Evolutionary conservation across 2,113 vertebrate genomes (phyloP).

Genomic region (Grallaria varia): DNA sequence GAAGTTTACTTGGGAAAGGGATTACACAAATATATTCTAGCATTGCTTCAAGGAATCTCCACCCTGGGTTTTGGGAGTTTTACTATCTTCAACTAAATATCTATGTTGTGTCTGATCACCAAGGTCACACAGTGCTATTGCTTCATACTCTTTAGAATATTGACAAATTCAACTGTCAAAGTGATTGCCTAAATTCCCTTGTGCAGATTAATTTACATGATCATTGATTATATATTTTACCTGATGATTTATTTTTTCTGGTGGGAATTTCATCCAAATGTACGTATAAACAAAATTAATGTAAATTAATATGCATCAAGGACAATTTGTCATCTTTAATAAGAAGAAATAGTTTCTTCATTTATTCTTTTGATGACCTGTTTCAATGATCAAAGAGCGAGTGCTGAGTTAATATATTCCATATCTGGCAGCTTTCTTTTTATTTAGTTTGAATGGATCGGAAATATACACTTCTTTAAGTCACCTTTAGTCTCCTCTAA

Average conservation of each 20-base stretch:
- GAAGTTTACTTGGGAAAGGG: neutral
- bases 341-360: neutral
- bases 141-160: neutral
- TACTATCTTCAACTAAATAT: neutral
- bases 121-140: neutral
- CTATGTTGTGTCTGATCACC: neutral
- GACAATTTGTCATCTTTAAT: neutral
- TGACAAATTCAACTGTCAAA: neutral
- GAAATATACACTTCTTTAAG: neutral
- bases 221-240: neutral
- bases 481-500: neutral
- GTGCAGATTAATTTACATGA: neutral
- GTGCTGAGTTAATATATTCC: neutral
- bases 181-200: neutral
- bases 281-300: neutral
- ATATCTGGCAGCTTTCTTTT: neutral
- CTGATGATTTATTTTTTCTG: neutral
- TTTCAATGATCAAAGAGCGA: neutral
- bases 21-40: neutral
- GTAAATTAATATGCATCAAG: neutral
- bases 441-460: neutral
- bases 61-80: neutral
- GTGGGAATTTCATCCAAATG: neutral
- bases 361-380: neutral
- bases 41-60: neutral